Evolutionary conservation across 2,888 invertebrate genomes (phyloP).

Genomic region (Pseudeuparius sepicola): DNA sequence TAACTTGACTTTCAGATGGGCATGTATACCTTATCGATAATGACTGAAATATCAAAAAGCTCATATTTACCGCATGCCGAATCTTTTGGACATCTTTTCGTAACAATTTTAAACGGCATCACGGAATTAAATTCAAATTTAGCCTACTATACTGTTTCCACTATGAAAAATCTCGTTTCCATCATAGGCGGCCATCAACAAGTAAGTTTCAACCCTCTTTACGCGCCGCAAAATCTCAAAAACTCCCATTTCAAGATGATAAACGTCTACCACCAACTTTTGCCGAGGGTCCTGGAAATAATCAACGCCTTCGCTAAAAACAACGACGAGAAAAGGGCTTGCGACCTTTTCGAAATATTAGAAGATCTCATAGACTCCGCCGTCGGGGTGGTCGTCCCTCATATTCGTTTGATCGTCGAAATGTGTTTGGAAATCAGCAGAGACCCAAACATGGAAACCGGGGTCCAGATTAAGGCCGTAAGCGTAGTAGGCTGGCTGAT

Average conservation of each 20-base stretch:
- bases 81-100: constrained; percentile 46
- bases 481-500: constrained; percentile 55
- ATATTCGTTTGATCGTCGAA: constrained; percentile 52
- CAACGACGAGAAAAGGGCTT: constrained; percentile 50
- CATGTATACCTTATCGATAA: constrained; percentile 55
- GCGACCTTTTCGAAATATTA: constrained; percentile 52
- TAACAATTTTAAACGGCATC: constrained; percentile 41
- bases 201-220: constrained; percentile 32
- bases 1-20: constrained; percentile 44
- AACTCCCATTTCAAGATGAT: constrained; percentile 44
- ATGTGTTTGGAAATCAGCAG: constrained; percentile 56
- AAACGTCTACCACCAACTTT: constrained; percentile 47
- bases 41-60: constrained; percentile 59
- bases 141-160: constrained; percentile 51
- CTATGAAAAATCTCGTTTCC: constrained; percentile 56
- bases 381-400: constrained; percentile 50
- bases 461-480: constrained; percentile 58
- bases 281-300: constrained; percentile 54
- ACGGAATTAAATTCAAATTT: constrained; percentile 40
- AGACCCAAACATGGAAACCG: constrained; percentile 46
- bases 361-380: constrained; percentile 57
- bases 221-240: too few relatives aligned
- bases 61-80: constrained; percentile 57
- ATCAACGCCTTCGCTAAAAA: constrained; percentile 47
- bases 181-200: constrained; percentile 53